phyloP scores from a whole-genome alignment of 2,113 vertebrate genomes.

The Anguilla japonica region DNA sequence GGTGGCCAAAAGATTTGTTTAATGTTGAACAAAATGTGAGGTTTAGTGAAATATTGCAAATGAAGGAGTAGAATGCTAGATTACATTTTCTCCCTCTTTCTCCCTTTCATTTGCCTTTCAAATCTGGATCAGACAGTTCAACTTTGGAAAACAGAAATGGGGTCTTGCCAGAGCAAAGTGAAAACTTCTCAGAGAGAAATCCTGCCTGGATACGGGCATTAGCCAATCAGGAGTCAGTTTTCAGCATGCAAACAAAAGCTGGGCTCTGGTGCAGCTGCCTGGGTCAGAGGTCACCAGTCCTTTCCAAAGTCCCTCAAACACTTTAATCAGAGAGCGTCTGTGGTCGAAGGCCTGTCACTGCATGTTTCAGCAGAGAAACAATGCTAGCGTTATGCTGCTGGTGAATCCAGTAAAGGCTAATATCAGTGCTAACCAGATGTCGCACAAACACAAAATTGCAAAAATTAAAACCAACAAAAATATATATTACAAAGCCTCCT shows the following conservation, averaged over 20 bases:
- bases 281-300: background rate
- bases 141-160: background rate
- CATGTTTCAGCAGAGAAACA: background rate
- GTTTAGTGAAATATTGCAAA: constrained; percentile 2
- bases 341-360: background rate
- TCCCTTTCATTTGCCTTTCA: background rate
- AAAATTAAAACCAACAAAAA: background rate
- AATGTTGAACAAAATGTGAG: background rate
- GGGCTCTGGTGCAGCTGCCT: background rate
- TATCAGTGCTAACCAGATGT: background rate
- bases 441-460: background rate
- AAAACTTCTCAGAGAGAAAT: constrained; percentile 16
- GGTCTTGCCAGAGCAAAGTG: background rate
- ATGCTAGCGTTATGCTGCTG: background rate
- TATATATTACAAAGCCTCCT: background rate
- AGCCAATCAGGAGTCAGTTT: constrained; percentile 20
- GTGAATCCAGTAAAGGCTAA: background rate
- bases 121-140: background rate
- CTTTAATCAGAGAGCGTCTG: background rate
- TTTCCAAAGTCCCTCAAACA: background rate
- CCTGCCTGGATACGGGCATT: constrained; percentile 23
- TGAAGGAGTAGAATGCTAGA: background rate
- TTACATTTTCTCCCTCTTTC: background rate
- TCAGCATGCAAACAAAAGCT: background rate
- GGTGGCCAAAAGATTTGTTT: background rate